phyloP scores from a whole-genome alignment of 1,140 invertebrate genomes.

The Sitophilus oryzae region DNA sequence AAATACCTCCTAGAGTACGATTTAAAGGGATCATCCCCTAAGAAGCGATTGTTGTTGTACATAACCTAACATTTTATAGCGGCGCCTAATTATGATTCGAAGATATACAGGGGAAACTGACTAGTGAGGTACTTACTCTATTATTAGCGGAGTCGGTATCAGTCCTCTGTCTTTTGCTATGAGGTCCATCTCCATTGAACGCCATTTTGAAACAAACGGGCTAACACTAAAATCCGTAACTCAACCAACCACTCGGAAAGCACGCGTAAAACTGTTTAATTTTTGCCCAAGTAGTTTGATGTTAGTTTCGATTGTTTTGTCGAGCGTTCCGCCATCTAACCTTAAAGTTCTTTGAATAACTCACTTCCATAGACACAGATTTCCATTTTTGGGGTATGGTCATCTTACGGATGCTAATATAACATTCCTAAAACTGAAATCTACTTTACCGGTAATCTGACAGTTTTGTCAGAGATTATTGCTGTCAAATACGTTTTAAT shows the following conservation, averaged over 20 bases:
- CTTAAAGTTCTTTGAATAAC: no score
- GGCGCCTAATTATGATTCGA: not conserved
- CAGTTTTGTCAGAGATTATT: no score
- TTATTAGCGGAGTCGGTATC: constrained; percentile 45
- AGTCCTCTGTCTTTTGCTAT: constrained; percentile 46
- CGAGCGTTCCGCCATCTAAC: constrained; percentile 1
- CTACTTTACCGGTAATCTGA: no score
- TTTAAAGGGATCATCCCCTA: constrained; percentile 5
- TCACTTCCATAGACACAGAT: no score
- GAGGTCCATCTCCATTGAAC: constrained; percentile 50
- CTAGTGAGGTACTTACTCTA: constrained; percentile 41
- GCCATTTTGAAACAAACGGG: constrained; percentile 46
- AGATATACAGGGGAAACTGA: not conserved
- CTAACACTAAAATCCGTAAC: constrained; percentile 27
- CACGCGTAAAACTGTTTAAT: constrained; percentile 35
- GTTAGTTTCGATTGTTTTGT: constrained; percentile 4
- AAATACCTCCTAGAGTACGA: not conserved
- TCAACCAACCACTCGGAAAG: constrained; percentile 32
- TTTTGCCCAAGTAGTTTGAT: constrained; percentile 9
- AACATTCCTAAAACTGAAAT: no score
- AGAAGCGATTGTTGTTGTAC: not conserved
- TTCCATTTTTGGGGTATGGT: no score
- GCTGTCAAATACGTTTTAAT: no score
- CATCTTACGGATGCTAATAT: no score
- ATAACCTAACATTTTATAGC: constrained; percentile 18